Conservation (phyloP, 2,113 vertebrate species). For the Motacilla alba region DNA sequence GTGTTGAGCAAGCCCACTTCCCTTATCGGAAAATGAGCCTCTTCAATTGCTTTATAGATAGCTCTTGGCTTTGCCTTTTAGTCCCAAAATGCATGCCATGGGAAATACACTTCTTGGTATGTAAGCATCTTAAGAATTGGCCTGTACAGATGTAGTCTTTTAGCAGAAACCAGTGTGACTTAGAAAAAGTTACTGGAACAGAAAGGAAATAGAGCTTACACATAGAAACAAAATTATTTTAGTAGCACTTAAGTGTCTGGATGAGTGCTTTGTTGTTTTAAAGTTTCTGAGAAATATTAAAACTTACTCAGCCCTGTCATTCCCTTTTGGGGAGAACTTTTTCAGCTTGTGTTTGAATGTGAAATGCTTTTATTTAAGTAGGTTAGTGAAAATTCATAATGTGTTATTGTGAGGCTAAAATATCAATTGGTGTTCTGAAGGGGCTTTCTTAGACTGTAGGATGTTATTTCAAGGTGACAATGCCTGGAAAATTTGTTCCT, state of each 20-base stretch:
- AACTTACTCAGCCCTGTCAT: not conserved
- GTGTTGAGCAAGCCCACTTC: not conserved
- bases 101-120: not conserved
- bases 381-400: not conserved
- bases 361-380: not conserved
- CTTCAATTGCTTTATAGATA: not conserved
- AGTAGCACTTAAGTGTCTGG: not conserved
- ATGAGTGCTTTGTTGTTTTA: not conserved
- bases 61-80: slow-evolving; percentile 24
- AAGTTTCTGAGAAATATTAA: not conserved
- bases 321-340: not conserved
- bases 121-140: not conserved
- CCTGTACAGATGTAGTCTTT: not conserved
- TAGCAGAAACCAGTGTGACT: not conserved
- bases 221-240: not conserved
- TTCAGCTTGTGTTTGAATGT: not conserved
- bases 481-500: not conserved
- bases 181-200: not conserved
- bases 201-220: not conserved
- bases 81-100: not conserved
- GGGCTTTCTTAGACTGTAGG: not conserved
- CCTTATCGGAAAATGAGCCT: not conserved
- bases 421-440: not conserved
- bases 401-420: not conserved
- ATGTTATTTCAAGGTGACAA: slow-evolving; percentile 11